Evolutionary conservation across 2,113 vertebrate species (phyloP).

Genomic region (Phrynosoma blainvillii): DNA sequence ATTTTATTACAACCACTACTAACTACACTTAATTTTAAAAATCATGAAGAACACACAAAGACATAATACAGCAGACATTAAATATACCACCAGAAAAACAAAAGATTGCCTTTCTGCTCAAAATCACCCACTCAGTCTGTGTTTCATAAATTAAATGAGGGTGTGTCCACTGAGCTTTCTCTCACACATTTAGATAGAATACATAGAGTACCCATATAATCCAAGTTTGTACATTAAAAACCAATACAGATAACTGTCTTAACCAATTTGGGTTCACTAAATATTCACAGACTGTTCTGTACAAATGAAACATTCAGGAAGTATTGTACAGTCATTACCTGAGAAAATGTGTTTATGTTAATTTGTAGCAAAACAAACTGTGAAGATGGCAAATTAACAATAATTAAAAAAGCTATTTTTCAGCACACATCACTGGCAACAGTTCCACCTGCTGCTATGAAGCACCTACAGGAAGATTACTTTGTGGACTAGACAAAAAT

Average conservation of each 20-base stretch:
- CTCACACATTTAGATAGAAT: background rate
- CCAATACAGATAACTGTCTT: background rate
- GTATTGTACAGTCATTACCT: background rate
- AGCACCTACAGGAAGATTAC: background rate
- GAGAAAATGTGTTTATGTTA: constrained; percentile 1
- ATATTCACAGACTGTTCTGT: background rate
- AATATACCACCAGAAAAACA: background rate
- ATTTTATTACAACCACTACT: background rate
- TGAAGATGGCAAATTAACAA: background rate
- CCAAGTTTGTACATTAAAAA: background rate
- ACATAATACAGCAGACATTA: too few species aligned
- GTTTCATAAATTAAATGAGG: background rate
- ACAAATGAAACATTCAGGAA: background rate
- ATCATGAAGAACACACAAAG: background rate
- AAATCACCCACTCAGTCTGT: background rate
- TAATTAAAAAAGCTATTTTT: background rate
- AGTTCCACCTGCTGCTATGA: background rate
- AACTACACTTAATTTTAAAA: background rate
- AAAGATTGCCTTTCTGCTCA: background rate
- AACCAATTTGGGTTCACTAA: background rate
- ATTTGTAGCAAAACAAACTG: background rate
- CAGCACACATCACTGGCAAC: background rate
- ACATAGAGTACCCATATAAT: background rate
- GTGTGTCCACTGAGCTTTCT: background rate
- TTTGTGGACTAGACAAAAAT: background rate